Evolutionary conservation across 2,888 invertebrate genomes (phyloP).

Genomic region (Spodoptera exigua): DNA sequence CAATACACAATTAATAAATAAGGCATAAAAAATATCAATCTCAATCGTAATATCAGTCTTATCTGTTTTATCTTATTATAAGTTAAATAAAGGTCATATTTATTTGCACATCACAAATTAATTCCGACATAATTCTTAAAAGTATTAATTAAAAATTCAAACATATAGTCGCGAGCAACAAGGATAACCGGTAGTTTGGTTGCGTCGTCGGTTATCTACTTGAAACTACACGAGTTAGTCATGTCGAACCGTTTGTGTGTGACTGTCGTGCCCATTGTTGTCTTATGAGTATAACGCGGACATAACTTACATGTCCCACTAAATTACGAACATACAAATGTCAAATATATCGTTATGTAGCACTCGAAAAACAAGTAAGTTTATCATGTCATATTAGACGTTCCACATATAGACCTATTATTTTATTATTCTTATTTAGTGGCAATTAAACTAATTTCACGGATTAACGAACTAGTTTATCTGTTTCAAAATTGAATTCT

Average conservation of each 20-base stretch:
- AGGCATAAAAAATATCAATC: no score
- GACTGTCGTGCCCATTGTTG: slow-evolving; percentile 34
- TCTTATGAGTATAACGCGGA: slow-evolving; percentile 7
- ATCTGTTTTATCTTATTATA: no score
- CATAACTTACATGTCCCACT: slow-evolving; percentile 9
- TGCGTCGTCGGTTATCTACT: slow-evolving; percentile 52
- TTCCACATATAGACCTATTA: background rate
- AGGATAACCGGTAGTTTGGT: slow-evolving; percentile 57
- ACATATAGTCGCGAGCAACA: slow-evolving; percentile 38
- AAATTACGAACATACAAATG: slow-evolving; percentile 13
- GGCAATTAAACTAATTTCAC: slow-evolving; percentile 19
- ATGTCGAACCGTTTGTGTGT: slow-evolving; percentile 22
- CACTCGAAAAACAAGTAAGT: slow-evolving; percentile 31
- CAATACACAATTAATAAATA: no score
- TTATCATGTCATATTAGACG: background rate
- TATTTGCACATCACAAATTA: slow-evolving; percentile 16
- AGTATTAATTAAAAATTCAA: slow-evolving; percentile 47
- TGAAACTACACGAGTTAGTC: slow-evolving; percentile 43
- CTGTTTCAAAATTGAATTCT: background rate
- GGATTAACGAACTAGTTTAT: slow-evolving; percentile 12
- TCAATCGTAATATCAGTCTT: no score
- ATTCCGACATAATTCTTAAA: slow-evolving; percentile 35
- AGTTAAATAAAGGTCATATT: slow-evolving; percentile 4
- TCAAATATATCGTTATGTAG: slow-evolving; percentile 30
- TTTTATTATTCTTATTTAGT: slow-evolving; percentile 9